phyloP scores from a whole-genome alignment of 2,888 invertebrate species.

The Brachylomia viminalis region DNA sequence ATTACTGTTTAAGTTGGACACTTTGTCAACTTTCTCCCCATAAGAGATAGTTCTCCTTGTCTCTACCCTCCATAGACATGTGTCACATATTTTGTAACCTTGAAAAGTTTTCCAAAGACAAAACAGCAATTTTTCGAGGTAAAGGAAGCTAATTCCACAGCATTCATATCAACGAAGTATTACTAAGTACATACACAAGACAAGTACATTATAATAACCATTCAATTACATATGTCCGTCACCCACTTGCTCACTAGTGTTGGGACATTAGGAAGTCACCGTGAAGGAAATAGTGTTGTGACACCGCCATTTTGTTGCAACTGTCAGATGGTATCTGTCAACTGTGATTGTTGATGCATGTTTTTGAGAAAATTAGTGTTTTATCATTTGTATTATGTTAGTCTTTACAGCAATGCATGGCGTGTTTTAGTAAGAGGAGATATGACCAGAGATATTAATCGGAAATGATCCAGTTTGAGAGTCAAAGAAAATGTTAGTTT shows the following conservation, averaged over 20 bases:
- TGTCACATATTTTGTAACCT: not conserved
- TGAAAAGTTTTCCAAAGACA: not conserved
- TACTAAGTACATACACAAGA: slow-evolving; percentile 29
- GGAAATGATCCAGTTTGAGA: not conserved
- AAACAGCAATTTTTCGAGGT: not conserved
- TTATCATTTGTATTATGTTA: not conserved
- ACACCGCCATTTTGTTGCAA: slow-evolving; percentile 57
- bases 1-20: too few relatives aligned
- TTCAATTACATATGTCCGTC: slow-evolving; percentile 75
- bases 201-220: slow-evolving; percentile 42
- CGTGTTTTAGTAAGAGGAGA: not conserved
- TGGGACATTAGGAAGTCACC: slow-evolving; percentile 78
- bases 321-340: slow-evolving; percentile 61
- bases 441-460: not conserved
- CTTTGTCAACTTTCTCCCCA: too few relatives aligned
- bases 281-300: slow-evolving; percentile 64
- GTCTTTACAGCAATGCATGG: not conserved
- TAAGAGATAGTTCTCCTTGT: too few relatives aligned
- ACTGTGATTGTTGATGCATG: slow-evolving; percentile 14
- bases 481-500: not conserved
- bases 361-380: slow-evolving; percentile 2
- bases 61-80: too few relatives aligned
- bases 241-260: slow-evolving; percentile 79
- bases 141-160: slow-evolving; percentile 23
- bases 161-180: slow-evolving; percentile 24